Evolutionary conservation across 2,113 vertebrate species (phyloP).

Genomic region (Isichthys henryi): DNA sequence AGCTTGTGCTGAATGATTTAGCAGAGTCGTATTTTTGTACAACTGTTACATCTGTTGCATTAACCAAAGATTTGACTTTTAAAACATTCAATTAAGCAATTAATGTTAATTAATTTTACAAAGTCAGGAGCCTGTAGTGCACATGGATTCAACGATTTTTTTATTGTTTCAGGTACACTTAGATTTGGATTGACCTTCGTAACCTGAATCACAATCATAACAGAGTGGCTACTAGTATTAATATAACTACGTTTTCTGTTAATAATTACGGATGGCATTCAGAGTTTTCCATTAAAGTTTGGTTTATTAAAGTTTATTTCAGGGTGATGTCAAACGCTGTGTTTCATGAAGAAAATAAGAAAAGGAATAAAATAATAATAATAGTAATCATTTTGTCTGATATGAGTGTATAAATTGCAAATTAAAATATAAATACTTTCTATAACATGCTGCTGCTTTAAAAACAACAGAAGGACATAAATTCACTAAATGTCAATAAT

Average conservation of each 20-base stretch:
- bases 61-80: not conserved
- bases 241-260: not conserved
- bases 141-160: not conserved
- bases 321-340: not conserved
- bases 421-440: not conserved
- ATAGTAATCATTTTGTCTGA: not conserved
- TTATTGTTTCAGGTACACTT: not conserved
- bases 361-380: not conserved
- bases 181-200: not conserved
- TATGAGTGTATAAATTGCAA: not conserved
- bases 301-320: not conserved
- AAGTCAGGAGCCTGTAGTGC: not conserved
- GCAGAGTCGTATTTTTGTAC: not conserved
- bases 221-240: not conserved
- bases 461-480: not conserved
- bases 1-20: not conserved
- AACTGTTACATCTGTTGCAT: not conserved
- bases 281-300: not conserved
- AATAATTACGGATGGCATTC: not conserved
- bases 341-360: not conserved
- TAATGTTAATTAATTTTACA: not conserved
- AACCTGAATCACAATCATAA: not conserved
- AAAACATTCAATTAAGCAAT: not conserved
- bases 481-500: not conserved
- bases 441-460: not conserved